Conservation (phyloP, 2,113 vertebrate genomes). For the Zosterops pallidus region DNA sequence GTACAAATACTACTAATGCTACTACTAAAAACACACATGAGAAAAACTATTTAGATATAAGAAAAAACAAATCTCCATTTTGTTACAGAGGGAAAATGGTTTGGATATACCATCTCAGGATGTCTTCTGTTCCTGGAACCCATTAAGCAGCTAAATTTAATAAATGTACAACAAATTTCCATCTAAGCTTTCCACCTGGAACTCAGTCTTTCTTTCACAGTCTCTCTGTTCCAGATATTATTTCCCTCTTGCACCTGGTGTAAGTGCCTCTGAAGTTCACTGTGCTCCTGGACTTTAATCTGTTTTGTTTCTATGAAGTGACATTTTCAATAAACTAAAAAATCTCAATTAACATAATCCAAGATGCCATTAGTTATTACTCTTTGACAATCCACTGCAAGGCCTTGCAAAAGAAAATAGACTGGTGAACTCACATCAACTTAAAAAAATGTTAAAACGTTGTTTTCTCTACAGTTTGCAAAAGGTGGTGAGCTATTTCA, state of each 20-base stretch:
- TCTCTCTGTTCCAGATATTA: not conserved
- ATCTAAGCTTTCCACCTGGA: not conserved
- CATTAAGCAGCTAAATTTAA: not conserved
- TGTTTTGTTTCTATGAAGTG: not conserved
- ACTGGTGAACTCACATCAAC: not conserved
- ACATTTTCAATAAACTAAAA: constrained; percentile 41
- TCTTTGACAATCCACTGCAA: not conserved
- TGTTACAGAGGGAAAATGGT: not conserved
- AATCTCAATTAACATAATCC: constrained; percentile 47
- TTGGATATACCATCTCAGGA: not conserved
- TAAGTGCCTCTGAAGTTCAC: constrained; percentile 16
- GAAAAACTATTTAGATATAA: not conserved
- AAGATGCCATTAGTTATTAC: not conserved
- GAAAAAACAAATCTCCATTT: not conserved
- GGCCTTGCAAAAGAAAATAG: not conserved
- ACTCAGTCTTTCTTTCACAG: not conserved
- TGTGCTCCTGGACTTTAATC: not conserved
- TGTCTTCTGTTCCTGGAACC: not conserved
- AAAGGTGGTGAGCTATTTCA: not conserved
- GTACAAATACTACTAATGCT: not conserved
- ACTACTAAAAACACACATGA: accelerated
- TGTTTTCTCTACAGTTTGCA: not conserved
- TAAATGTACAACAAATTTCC: not conserved
- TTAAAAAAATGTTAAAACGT: not conserved
- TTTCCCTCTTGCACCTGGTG: not conserved